phyloP scores from a whole-genome alignment of 2,797 vertebrate species.

The Agapornis canus region DNA sequence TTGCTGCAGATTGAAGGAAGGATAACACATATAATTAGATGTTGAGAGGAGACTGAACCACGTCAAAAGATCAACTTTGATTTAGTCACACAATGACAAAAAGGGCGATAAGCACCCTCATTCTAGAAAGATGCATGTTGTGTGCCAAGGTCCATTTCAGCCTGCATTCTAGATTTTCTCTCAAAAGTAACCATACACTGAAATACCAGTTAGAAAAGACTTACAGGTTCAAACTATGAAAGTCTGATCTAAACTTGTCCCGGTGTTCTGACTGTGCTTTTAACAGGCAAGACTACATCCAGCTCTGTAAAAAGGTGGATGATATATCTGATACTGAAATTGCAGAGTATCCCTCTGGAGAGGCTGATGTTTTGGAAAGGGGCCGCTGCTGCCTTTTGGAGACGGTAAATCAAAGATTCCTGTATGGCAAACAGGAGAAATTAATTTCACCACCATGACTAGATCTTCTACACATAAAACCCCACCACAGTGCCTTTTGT shows the following conservation, averaged over 20 bases:
- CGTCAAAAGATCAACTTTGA: constrained; percentile 40
- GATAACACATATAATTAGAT: constrained; percentile 29
- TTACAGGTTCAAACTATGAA: not conserved
- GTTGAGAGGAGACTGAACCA: constrained; percentile 12
- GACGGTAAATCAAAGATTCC: fast-evolving
- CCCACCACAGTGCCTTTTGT: not conserved
- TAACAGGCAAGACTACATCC: not conserved
- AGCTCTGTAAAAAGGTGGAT: not conserved
- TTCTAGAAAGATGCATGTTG: not conserved
- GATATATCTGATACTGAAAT: not conserved
- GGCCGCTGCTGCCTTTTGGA: not conserved
- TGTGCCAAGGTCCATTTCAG: not conserved
- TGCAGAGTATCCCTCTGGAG: not conserved
- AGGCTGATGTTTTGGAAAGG: not conserved
- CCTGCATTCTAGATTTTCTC: not conserved
- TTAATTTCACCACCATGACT: not conserved
- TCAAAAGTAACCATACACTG: not conserved
- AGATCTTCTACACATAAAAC: not conserved
- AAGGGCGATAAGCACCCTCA: not conserved
- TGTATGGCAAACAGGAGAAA: not conserved
- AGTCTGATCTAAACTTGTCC: not conserved
- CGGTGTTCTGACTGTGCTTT: not conserved
- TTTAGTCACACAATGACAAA: constrained; percentile 1
- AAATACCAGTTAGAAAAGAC: not conserved
- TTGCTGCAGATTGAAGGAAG: constrained; percentile 34